Base-by-base conservation (phyloP, 2,888 invertebrate genomes). In the Stegana nigrithorax region DNA sequence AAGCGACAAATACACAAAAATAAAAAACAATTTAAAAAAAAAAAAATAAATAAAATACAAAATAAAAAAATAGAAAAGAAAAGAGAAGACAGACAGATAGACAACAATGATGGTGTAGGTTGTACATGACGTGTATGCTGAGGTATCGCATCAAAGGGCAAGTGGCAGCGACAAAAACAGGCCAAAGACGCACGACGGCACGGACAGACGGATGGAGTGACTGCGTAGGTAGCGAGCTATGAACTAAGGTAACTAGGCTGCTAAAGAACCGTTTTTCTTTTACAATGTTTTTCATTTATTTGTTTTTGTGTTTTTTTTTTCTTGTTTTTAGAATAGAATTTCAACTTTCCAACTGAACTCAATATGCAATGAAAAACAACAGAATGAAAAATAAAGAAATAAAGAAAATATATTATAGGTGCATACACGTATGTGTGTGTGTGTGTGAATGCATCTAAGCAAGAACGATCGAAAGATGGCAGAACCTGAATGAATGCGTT, bases 291-390 rank as follows among this genome's bases (percentile, higher is more conserved):
- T n/a, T n/a, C n/a, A n/a, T n/a, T n/a, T n/a, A n/a, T n/a, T n/a
- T n/a, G n/a, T n/a, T n/a, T n/a, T n/a, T n/a, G n/a, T n/a, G n/a
- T n/a, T n/a, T n/a, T n/a, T n/a, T n/a, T n/a, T n/a, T n/a, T n/a
- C n/a, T n/a, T n/a, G n/a, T n/a, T n/a, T n/a, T n/a, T n/a, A 55
- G 36, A 27, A 55, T 21, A 32, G 36, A 32, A 32, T 55, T 36
- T 21, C 53, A 55, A 55, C 53, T 55, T 55, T 55, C 53, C 36
- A 55, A 55, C 53, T 55, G 36, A 36, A 26, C 53, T 55, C 21
- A 36, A 32, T 21, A 55, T 26, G 53, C 21, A 47, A 47, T 12
- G 47, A 55, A 55, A 55, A 25, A 53, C 17, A n/a, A 14, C 17
- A 45, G 21, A 21, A 8, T 10, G 14, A 51, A 17, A 8, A 27